Evolutionary conservation across 2,113 vertebrate genomes (phyloP).

Genomic region (Cettia cetti): DNA sequence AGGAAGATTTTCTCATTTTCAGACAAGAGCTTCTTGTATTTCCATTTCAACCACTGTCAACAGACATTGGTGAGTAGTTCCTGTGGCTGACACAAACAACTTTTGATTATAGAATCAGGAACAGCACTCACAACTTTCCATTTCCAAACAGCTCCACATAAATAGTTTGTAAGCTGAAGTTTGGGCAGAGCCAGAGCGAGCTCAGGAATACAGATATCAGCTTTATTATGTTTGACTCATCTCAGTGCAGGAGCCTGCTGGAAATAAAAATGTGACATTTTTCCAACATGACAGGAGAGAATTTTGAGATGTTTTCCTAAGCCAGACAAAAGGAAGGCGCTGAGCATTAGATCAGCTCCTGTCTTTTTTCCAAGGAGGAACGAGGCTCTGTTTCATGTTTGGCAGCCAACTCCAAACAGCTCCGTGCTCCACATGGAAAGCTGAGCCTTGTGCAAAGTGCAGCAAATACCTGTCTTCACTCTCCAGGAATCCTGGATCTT

Average conservation of each 20-base stretch:
- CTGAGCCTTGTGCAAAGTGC: accelerated
- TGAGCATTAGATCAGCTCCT: neutral
- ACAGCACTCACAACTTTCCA: neutral
- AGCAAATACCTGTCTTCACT: neutral
- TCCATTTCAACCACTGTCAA: neutral
- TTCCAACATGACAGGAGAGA: neutral
- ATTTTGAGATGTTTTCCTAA: neutral
- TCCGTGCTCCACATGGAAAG: neutral
- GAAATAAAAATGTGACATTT: neutral
- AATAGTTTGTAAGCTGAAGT: neutral
- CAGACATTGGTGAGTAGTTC: neutral
- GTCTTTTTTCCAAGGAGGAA: neutral
- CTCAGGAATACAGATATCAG: neutral
- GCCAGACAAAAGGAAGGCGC: neutral
- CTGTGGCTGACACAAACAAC: neutral
- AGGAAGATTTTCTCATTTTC: neutral
- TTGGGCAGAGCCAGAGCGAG: neutral
- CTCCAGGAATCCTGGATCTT: neutral
- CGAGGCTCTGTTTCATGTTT: neutral
- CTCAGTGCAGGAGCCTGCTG: neutral
- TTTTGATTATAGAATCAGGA: neutral
- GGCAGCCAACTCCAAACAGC: neutral
- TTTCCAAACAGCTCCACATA: neutral
- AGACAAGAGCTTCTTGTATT: neutral
- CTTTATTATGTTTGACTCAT: neutral